Evolutionary conservation across 2,888 invertebrate species (phyloP).

Genomic region (Aleiodes leptofemur): DNA sequence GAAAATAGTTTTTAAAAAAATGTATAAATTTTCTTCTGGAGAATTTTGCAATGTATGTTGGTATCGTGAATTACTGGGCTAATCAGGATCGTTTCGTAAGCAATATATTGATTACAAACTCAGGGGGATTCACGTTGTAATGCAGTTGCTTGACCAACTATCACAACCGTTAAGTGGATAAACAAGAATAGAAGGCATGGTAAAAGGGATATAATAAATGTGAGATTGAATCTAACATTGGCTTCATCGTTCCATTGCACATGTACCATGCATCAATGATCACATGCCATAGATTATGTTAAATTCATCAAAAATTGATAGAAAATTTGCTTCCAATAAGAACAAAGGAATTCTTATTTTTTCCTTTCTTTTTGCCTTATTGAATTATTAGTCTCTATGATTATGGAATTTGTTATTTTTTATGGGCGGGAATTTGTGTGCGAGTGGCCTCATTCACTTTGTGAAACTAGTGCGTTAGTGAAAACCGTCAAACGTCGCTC

Average conservation of each 20-base stretch:
- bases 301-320: background rate
- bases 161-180: slow-evolving; percentile 26
- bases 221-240: slow-evolving; percentile 56
- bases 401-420: background rate
- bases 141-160: slow-evolving; percentile 6
- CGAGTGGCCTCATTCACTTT: slow-evolving; percentile 18
- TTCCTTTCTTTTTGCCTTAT: background rate
- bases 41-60: background rate
- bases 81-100: slow-evolving; percentile 29
- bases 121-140: background rate
- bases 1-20: slow-evolving; percentile 11
- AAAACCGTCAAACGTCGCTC: slow-evolving; percentile 12
- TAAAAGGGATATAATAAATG: slow-evolving; percentile 56
- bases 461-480: slow-evolving; percentile 21
- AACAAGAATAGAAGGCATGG: slow-evolving; percentile 26
- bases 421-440: slow-evolving; percentile 3
- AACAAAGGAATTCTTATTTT: slow-evolving; percentile 7
- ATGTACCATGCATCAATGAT: slow-evolving; percentile 38
- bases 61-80: slow-evolving; percentile 7
- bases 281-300: background rate
- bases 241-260: slow-evolving; percentile 46
- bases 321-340: slow-evolving; percentile 20
- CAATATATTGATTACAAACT: slow-evolving; percentile 37
- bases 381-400: slow-evolving; percentile 2
- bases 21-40: background rate